Percentiles rank a stretch among this genome's conserved stretches.
These are phyloP conservation scores for Catostomus latipinnis DNA, from an alignment of 2,797 vertebrate genomes.

Conservation along the genomic window DNA sequence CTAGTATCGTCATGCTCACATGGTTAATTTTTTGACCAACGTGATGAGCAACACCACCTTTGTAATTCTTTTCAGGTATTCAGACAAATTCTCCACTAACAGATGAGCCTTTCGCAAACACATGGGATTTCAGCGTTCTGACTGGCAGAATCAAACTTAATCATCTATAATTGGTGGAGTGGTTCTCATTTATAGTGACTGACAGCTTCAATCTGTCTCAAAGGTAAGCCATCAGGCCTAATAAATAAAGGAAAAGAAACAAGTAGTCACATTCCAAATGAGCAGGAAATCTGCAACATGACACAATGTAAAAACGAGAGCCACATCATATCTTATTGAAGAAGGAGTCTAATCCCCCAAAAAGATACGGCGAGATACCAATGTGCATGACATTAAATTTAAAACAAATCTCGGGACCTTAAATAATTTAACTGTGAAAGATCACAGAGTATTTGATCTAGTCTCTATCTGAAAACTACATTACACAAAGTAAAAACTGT, in stretches of 20 bases:
- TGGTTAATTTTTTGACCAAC: constrained; percentile 16
- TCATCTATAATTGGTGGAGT: constrained; percentile 64
- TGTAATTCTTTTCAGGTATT: constrained; percentile 47
- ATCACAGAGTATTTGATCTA: constrained; percentile 58
- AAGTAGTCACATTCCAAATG: constrained; percentile 58
- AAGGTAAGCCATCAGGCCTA: constrained; percentile 57
- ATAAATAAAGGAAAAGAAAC: constrained; percentile 60
- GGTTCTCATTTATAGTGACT: constrained; percentile 64
- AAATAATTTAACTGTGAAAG: constrained; percentile 57
- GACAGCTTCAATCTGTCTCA: constrained; percentile 61
- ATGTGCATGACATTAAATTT: constrained; percentile 52
- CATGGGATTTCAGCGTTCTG: constrained; percentile 49
- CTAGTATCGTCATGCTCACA: not conserved
- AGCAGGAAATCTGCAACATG: constrained; percentile 37
- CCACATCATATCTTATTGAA: constrained; percentile 50
- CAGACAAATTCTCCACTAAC: constrained; percentile 34
- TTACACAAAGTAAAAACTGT: constrained; percentile 54
- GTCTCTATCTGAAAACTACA: constrained; percentile 51
- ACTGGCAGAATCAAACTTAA: constrained; percentile 61
- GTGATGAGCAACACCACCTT: constrained; percentile 24
- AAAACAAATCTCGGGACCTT: constrained; percentile 50
- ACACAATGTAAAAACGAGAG: constrained; percentile 50
- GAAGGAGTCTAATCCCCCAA: constrained; percentile 37
- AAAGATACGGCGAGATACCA: constrained; percentile 49
- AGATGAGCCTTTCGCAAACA: constrained; percentile 30